Percentiles rank a stretch among this genome's conserved stretches.
Conservation (phyloP, 2,888 invertebrate genomes). For the Heliconius erato region DNA sequence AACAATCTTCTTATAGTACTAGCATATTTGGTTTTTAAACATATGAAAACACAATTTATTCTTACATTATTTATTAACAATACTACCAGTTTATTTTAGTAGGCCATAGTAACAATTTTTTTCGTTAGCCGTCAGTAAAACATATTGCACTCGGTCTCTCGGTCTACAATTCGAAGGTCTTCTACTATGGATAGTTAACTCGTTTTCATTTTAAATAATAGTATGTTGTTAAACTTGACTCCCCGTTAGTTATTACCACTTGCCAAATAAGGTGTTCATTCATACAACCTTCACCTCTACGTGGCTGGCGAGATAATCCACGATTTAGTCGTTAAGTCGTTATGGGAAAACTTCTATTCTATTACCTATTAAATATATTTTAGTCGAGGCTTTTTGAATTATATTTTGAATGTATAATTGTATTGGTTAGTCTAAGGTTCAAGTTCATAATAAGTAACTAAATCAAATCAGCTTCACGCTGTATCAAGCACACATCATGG, state of each 20-base stretch:
- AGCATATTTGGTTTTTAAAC: not conserved
- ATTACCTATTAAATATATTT: not conserved
- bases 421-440: not conserved
- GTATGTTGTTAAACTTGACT: slow-evolving; percentile 46
- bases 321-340: not conserved
- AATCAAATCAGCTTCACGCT: too few relatives aligned
- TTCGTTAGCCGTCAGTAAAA: slow-evolving; percentile 21
- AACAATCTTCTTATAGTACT: not conserved
- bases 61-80: not conserved
- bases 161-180: slow-evolving; percentile 43
- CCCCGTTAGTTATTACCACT: slow-evolving; percentile 39
- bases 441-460: not conserved
- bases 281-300: slow-evolving; percentile 57
- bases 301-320: slow-evolving; percentile 52
- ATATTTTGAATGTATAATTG: not conserved
- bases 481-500: too few relatives aligned
- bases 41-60: not conserved
- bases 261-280: slow-evolving; percentile 51
- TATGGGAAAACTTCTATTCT: slow-evolving; percentile 26
- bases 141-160: slow-evolving; percentile 31
- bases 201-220: slow-evolving; percentile 45
- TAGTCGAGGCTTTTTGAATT: not conserved
- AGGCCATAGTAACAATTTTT: slow-evolving; percentile 12
- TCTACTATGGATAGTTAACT: slow-evolving; percentile 33
- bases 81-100: not conserved